Evolutionary conservation across 30 jellyfish, hydroid and myxozoan species (phyloP).

Genomic region (Aurelia sp.): DNA sequence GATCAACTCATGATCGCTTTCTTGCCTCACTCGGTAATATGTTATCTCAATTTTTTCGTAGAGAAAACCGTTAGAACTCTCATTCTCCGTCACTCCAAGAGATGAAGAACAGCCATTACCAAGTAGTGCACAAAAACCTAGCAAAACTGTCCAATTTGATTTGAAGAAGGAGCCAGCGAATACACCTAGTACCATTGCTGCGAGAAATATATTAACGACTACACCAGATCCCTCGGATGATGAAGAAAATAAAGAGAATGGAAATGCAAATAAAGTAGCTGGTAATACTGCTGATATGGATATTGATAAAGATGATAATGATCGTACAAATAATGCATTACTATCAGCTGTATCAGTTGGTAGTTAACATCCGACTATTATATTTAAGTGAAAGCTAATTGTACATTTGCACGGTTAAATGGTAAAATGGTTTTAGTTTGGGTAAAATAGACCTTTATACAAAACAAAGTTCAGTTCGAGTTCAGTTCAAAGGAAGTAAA

Average conservation of each 20-base stretch:
- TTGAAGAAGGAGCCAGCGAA: constrained; percentile 30
- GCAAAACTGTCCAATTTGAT: constrained; percentile 31
- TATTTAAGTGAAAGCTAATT: too few relatives aligned
- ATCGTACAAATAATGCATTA: neutral
- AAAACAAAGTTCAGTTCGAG: too few relatives aligned
- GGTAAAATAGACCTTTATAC: too few relatives aligned
- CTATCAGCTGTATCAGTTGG: constrained; percentile 15
- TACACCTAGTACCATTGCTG: constrained; percentile 57
- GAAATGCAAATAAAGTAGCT: constrained; percentile 4
- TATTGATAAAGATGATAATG: constrained; percentile 33
- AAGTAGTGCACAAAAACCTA: neutral
- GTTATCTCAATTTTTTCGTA: neutral
- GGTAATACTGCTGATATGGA: constrained; percentile 45
- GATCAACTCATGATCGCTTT: too few relatives aligned
- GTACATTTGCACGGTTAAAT: too few relatives aligned
- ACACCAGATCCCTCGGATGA: constrained; percentile 77
- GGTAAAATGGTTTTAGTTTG: too few relatives aligned
- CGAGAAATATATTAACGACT: constrained; percentile 51
- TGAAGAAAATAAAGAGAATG: constrained; percentile 20
- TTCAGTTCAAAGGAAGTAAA: too few relatives aligned
- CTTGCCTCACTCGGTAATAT: too few relatives aligned
- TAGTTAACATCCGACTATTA: neutral
- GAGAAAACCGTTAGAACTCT: constrained; percentile 91
- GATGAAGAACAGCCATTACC: constrained; percentile 10
- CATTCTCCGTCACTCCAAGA: constrained; percentile 79